phyloP scores from a whole-genome alignment of 2,113 vertebrate species.

The Melozone crissalis region DNA sequence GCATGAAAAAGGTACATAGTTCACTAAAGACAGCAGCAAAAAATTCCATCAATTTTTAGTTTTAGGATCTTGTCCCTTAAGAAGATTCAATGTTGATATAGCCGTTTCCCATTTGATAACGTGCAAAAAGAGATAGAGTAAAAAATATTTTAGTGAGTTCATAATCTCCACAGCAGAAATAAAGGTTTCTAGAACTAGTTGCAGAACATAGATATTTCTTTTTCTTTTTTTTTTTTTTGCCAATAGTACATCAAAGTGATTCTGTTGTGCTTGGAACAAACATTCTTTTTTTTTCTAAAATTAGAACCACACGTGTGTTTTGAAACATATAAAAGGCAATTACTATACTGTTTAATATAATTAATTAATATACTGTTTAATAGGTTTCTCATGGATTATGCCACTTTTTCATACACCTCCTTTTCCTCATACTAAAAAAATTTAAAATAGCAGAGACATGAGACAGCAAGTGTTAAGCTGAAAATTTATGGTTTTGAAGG shows the following conservation, averaged over 20 bases:
- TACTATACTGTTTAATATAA: neutral
- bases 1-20: neutral
- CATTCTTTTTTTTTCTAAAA: conserved; percentile 3
- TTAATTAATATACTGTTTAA: neutral
- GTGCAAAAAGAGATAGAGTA: neutral
- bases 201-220: neutral
- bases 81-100: neutral
- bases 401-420: neutral
- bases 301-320: neutral
- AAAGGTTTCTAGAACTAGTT: neutral
- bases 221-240: neutral
- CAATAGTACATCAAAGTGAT: neutral
- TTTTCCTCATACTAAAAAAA: neutral
- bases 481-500: neutral
- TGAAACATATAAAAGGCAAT: neutral
- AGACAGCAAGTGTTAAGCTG: conserved; percentile 1
- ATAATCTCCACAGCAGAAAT: neutral
- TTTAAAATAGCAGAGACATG: neutral
- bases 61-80: neutral
- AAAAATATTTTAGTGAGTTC: neutral
- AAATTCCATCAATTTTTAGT: neutral
- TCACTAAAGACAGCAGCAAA: neutral
- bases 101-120: neutral
- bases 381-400: neutral
- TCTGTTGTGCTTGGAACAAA: neutral